phyloP scores from a whole-genome alignment of 2,113 vertebrate species.

The Aphyosemion australe region DNA sequence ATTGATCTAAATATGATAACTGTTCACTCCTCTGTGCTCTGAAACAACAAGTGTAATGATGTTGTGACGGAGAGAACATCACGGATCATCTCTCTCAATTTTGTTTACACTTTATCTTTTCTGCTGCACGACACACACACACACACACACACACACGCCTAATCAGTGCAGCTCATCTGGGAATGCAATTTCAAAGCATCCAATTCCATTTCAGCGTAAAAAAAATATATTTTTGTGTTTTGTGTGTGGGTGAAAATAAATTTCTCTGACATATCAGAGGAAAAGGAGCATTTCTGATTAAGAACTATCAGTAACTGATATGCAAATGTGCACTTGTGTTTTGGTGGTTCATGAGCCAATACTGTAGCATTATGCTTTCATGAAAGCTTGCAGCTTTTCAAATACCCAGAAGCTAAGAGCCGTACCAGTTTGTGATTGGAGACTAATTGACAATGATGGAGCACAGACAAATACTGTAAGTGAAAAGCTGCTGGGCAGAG shows the following conservation, averaged over 20 bases:
- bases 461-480: constrained; percentile 19
- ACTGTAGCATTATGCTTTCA: constrained; percentile 29
- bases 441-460: constrained; percentile 52
- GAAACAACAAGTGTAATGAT: constrained; percentile 3
- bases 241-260: constrained; percentile 31
- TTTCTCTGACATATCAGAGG: constrained; percentile 13
- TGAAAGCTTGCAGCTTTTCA: constrained; percentile 38
- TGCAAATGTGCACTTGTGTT: constrained; percentile 39
- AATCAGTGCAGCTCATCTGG: constrained; percentile 29
- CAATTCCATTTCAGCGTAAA: constrained; percentile 19
- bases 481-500: constrained; percentile 9
- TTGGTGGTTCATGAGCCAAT: constrained; percentile 31
- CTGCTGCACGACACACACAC: constrained; percentile 10
- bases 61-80: constrained; percentile 17
- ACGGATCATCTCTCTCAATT: constrained; percentile 6
- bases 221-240: not conserved
- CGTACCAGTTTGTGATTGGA: constrained; percentile 41
- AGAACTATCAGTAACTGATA: constrained; percentile 19
- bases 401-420: constrained; percentile 42
- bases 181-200: constrained; percentile 15
- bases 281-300: constrained; percentile 20
- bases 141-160: not conserved
- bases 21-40: no score
- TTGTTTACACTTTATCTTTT: constrained; percentile 23
- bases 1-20: no score